These are phyloP conservation scores for Dendrophyllia cribrosa DNA, from an alignment of 64 coral and sea anemone genomes.

Conservation along the genomic window DNA sequence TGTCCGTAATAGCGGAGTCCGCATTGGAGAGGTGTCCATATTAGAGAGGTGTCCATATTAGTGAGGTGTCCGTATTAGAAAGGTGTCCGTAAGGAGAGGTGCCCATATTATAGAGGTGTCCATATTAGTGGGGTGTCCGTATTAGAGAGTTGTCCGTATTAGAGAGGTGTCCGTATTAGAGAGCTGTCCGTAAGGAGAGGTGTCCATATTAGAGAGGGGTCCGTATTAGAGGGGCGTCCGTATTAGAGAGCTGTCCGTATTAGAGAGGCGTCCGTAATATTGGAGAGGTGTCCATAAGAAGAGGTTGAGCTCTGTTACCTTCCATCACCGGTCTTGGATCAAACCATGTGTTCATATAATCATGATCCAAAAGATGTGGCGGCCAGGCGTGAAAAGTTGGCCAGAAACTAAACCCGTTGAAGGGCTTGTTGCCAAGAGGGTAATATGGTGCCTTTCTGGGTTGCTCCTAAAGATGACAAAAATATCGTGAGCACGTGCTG, in stretches of 20 bases:
- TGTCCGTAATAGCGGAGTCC: too few relatives aligned
- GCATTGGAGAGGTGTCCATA: too few relatives aligned
- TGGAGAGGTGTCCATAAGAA: too few relatives aligned
- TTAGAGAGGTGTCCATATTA: too few relatives aligned
- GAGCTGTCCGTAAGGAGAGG: too few relatives aligned
- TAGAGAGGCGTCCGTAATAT: too few relatives aligned
- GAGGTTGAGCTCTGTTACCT: constrained; percentile 17
- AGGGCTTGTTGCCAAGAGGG: constrained; percentile 5
- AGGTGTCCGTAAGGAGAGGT: too few relatives aligned
- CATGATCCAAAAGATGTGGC: constrained; percentile 59
- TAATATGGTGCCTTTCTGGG: constrained; percentile 45
- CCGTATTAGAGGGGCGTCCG: neutral
- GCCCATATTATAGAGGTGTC: too few relatives aligned
- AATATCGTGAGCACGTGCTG: neutral
- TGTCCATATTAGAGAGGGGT: neutral
- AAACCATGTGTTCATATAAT: constrained; percentile 71
- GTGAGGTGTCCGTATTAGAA: too few relatives aligned
- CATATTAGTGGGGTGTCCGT: too few relatives aligned
- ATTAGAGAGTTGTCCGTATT: too few relatives aligned
- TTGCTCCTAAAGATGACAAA: neutral
- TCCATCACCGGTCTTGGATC: constrained; percentile 80
- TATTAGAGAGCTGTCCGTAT: neutral
- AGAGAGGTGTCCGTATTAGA: too few relatives aligned
- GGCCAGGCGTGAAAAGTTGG: constrained; percentile 45
- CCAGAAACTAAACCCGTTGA: constrained; percentile 38